Evolutionary conservation across 2,797 vertebrate species (phyloP).

Genomic region (Megalops cyprinoides): DNA sequence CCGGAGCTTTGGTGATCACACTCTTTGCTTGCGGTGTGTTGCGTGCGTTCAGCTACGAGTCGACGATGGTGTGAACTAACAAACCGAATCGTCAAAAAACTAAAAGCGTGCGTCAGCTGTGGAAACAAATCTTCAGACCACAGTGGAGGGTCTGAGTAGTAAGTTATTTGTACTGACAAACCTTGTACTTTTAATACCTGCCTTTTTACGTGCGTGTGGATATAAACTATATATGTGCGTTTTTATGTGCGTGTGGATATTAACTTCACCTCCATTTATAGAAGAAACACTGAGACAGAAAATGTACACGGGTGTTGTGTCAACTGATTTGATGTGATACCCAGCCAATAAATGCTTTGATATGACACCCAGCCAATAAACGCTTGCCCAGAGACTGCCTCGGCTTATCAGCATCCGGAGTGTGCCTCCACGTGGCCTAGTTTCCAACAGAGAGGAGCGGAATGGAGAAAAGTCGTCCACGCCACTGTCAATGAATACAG

Average conservation of each 20-base stretch:
- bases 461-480: not conserved
- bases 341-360: conserved; percentile 53
- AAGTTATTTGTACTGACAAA: not conserved
- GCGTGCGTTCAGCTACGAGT: not conserved
- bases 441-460: conserved; percentile 63
- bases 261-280: not conserved
- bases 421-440: conserved; percentile 55
- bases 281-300: not conserved
- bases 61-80: not conserved
- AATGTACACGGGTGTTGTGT: not conserved
- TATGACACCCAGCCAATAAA: conserved; percentile 55
- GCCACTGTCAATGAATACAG: not conserved
- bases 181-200: not conserved
- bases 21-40: not conserved
- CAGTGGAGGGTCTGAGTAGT: too few species aligned
- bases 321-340: not conserved
- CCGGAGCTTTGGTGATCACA: not conserved
- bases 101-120: not conserved
- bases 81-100: not conserved
- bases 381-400: conserved; percentile 36
- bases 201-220: too few species aligned
- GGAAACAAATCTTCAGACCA: not conserved
- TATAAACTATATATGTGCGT: not conserved
- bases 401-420: conserved; percentile 65
- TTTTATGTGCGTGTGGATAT: not conserved